Percentiles rank a stretch among this genome's conserved stretches.
phyloP scores from a whole-genome alignment of 92 coral and sea anemone species.

The Parazoanthus atlanticus region DNA sequence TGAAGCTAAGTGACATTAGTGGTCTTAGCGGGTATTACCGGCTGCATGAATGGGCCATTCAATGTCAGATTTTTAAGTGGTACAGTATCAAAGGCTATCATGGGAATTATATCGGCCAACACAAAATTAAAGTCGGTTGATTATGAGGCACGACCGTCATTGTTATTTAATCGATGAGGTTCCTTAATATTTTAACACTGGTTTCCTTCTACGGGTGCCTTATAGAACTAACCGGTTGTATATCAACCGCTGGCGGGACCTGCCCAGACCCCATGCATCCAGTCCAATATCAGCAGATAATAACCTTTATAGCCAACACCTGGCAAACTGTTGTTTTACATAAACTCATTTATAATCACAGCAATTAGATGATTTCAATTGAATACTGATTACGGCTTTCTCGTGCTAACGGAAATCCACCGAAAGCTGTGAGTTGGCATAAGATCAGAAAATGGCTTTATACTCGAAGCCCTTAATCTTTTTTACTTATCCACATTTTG shows the following conservation, averaged over 20 bases:
- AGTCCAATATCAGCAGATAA: conserved; percentile 21
- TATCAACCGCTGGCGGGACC: not conserved
- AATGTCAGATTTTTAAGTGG: not conserved
- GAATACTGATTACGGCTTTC: not conserved
- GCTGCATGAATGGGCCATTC: not conserved
- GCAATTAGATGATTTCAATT: conserved; percentile 9
- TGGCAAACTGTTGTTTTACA: conserved; percentile 23
- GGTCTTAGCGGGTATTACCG: too few relatives aligned
- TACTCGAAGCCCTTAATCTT: not conserved
- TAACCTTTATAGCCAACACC: conserved; percentile 25
- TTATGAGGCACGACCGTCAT: not conserved
- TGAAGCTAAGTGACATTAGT: too few relatives aligned
- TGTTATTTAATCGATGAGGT: not conserved
- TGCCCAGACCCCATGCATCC: conserved; percentile 1
- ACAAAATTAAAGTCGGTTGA: not conserved
- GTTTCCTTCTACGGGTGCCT: not conserved
- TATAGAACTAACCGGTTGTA: not conserved
- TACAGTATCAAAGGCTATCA: not conserved
- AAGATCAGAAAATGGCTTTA: not conserved
- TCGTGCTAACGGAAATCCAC: not conserved
- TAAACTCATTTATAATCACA: not conserved
- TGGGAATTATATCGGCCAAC: not conserved
- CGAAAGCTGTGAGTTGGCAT: not conserved
- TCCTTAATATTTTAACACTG: not conserved
- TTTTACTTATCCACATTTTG: not conserved